phyloP scores from a whole-genome alignment of 2,797 vertebrate genomes.

The Chrosomus eos region DNA sequence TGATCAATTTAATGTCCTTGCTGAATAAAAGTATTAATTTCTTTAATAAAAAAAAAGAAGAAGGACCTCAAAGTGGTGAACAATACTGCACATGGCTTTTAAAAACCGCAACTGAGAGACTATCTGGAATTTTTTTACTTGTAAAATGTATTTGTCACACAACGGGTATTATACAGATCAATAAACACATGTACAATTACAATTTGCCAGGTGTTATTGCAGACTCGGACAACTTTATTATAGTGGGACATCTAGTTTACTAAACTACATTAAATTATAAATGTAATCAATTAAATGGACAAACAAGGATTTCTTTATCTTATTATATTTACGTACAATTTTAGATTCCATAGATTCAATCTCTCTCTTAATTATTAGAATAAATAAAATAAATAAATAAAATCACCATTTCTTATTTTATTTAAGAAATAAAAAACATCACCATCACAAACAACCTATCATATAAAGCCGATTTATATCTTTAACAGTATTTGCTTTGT shows the following conservation, averaged over 20 bases:
- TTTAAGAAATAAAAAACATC: not conserved
- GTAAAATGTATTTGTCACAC: not conserved
- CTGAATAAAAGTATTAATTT: not conserved
- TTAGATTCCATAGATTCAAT: not conserved
- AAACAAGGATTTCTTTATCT: not conserved
- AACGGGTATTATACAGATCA: not conserved
- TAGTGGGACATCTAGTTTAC: not conserved
- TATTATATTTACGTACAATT: not conserved
- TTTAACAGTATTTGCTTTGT: not conserved
- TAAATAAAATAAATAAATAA: too few species aligned
- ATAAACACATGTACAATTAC: not conserved
- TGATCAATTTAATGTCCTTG: not conserved
- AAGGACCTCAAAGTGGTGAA: not conserved
- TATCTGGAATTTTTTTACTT: not conserved
- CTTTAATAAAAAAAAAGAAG: not conserved
- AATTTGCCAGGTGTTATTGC: not conserved
- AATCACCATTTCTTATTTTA: too few species aligned
- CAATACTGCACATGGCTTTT: not conserved
- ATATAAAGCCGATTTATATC: not conserved
- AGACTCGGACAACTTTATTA: not conserved
- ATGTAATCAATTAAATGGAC: not conserved
- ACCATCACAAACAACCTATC: not conserved
- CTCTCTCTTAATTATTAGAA: too few species aligned
- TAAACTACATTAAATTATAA: not conserved
- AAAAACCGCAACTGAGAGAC: not conserved